These are phyloP conservation scores for Sciurus vulgaris DNA, from an alignment of 2,797 vertebrate genomes.

Conservation along the genomic window DNA sequence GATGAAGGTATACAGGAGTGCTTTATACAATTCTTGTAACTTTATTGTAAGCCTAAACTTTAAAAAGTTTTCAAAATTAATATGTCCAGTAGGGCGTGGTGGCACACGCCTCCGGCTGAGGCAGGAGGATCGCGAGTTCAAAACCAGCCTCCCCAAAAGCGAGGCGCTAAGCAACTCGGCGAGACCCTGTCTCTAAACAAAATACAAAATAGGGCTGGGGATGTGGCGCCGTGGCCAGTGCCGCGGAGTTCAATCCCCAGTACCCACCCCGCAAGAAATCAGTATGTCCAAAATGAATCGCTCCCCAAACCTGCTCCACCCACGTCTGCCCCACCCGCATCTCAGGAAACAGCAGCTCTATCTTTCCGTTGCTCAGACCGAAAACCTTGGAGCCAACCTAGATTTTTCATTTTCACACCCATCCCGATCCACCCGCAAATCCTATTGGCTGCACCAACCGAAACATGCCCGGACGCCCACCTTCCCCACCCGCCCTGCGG, in stretches of 20 bases:
- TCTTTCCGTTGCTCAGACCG: background rate
- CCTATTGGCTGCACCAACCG: background rate
- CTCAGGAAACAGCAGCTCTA: background rate
- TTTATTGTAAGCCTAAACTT: constrained; percentile 2
- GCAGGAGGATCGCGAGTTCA: no score
- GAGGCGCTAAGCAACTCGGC: no score
- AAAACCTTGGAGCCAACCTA: background rate
- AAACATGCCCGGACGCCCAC: background rate
- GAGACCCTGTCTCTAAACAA: no score
- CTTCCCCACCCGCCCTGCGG: background rate
- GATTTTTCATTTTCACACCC: background rate
- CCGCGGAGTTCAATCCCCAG: no score
- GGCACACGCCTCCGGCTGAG: no score
- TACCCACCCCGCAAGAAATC: no score
- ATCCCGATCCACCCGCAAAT: background rate
- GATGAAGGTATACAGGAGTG: background rate
- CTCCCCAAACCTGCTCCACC: background rate
- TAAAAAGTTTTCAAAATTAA: background rate
- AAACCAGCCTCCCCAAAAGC: no score
- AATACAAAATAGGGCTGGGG: no score
- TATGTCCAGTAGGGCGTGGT: background rate
- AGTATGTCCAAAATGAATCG: background rate
- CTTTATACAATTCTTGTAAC: background rate
- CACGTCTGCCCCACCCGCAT: background rate
- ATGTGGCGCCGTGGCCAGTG: no score